phyloP scores from a whole-genome alignment of 2,113 vertebrate genomes.

The Phyllostomus hastatus region DNA sequence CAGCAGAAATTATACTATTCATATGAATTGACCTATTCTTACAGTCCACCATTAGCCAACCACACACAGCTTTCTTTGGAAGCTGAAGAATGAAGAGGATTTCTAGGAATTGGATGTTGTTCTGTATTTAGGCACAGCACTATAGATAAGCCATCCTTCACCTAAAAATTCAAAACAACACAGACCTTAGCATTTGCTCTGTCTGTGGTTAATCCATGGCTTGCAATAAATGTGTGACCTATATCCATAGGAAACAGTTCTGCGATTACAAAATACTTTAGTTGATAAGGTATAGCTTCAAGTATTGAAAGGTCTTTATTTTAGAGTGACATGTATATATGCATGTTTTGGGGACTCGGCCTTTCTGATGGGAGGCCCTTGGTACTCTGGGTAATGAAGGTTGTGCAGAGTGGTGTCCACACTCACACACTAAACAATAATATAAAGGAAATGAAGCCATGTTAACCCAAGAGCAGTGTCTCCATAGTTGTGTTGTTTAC shows the following conservation, averaged over 20 bases:
- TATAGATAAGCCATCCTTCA: conserved; percentile 23
- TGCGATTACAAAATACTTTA: conserved; percentile 23
- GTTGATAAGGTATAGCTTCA: conserved; percentile 21
- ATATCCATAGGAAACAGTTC: conserved; percentile 53
- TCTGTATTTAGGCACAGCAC: not conserved
- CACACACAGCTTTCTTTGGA: not conserved
- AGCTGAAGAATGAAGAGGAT: not conserved
- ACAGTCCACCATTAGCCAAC: not conserved
- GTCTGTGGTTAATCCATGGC: conserved; percentile 42
- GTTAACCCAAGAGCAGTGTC: conserved; percentile 78
- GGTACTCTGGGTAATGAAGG: conserved; percentile 66
- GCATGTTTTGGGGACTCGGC: conserved; percentile 68
- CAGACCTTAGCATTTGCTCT: not conserved
- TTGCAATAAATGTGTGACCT: conserved; percentile 41
- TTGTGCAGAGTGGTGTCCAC: conserved; percentile 65
- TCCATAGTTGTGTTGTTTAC: conserved; percentile 83
- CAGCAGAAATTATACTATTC: not conserved
- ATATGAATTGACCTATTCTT: not conserved
- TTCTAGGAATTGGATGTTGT: conserved; percentile 4
- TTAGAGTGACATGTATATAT: conserved; percentile 64
- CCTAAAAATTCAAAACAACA: conserved; percentile 30
- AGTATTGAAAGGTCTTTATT: conserved; percentile 54
- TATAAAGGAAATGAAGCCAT: conserved; percentile 86
- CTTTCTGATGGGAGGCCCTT: conserved; percentile 54
- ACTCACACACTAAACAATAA: conserved; percentile 77